phyloP scores from a whole-genome alignment of 2,797 vertebrate species.

The Melanotaenia nigrans region DNA sequence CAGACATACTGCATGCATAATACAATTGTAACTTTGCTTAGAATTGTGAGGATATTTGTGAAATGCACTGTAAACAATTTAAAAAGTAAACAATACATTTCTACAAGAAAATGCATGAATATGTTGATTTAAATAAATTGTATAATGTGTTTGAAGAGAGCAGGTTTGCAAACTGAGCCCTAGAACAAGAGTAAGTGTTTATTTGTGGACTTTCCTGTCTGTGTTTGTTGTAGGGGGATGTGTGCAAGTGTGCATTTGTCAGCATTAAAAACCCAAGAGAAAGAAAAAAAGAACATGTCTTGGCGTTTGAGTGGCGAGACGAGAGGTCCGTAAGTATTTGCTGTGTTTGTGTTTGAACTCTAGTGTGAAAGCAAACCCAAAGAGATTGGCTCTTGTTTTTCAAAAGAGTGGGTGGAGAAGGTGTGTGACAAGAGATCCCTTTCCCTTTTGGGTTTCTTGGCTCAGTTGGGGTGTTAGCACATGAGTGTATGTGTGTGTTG shows the following conservation, averaged over 20 bases:
- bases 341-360: constrained; percentile 39
- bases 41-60: background rate
- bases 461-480: constrained; percentile 19
- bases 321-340: constrained; percentile 45
- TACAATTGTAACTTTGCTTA: constrained; percentile 56
- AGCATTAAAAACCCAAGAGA: constrained; percentile 37
- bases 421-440: constrained; percentile 59
- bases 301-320: constrained; percentile 57
- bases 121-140: constrained; percentile 16
- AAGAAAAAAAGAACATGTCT: constrained; percentile 50
- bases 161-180: constrained; percentile 12
- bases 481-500: constrained; percentile 21
- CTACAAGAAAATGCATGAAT: constrained; percentile 1
- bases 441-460: constrained; percentile 56
- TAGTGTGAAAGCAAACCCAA: constrained; percentile 48
- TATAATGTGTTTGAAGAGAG: constrained; percentile 3
- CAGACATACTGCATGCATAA: constrained; percentile 35
- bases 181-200: constrained; percentile 61
- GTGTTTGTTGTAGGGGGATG: constrained; percentile 7
- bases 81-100: constrained; percentile 7
- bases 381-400: constrained; percentile 68
- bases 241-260: constrained; percentile 53
- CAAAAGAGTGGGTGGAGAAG: constrained; percentile 64
- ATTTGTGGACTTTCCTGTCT: constrained; percentile 54
- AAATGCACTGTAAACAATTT: constrained; percentile 16